Evolutionary conservation across 2,888 invertebrate genomes (phyloP).

Genomic region (Philopedon plagiatum): DNA sequence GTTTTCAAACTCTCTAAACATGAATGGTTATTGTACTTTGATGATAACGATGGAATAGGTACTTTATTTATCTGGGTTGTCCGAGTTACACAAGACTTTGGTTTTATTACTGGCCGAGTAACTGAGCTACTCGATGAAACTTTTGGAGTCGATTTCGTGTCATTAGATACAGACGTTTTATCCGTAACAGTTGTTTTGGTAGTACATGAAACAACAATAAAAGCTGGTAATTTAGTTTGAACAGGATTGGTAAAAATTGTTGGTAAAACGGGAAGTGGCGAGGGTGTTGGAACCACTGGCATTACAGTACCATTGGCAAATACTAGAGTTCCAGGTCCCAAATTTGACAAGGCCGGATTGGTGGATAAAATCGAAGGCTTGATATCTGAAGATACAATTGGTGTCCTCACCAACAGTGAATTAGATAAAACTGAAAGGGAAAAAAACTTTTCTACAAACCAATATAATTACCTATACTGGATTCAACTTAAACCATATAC

Average conservation of each 20-base stretch:
- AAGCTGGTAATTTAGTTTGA: slow-evolving; percentile 28
- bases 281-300: slow-evolving; percentile 62
- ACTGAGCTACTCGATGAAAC: not conserved
- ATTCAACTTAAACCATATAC: no score
- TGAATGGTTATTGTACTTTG: slow-evolving; percentile 58
- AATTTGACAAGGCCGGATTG: slow-evolving; percentile 55
- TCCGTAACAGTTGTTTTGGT: slow-evolving; percentile 16
- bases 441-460: no score
- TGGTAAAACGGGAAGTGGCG: slow-evolving; percentile 54
- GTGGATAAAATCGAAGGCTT: slow-evolving; percentile 52
- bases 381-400: slow-evolving; percentile 60
- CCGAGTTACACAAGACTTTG: slow-evolving; percentile 57
- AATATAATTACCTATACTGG: no score
- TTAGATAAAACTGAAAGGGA: slow-evolving; percentile 59
- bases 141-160: not conserved
- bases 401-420: slow-evolving; percentile 59
- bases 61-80: slow-evolving; percentile 68
- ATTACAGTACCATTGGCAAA: slow-evolving; percentile 65
- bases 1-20: slow-evolving; percentile 15
- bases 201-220: slow-evolving; percentile 36
- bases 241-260: slow-evolving; percentile 51
- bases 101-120: slow-evolving; percentile 27
- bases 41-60: slow-evolving; percentile 66
- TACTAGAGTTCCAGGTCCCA: slow-evolving; percentile 66
- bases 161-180: slow-evolving; percentile 19